A percentile compares a stretch with the other conserved stretches of the same genome.
Conservation (phyloP, 2,888 invertebrate genomes). For the Drosophila colorata region DNA sequence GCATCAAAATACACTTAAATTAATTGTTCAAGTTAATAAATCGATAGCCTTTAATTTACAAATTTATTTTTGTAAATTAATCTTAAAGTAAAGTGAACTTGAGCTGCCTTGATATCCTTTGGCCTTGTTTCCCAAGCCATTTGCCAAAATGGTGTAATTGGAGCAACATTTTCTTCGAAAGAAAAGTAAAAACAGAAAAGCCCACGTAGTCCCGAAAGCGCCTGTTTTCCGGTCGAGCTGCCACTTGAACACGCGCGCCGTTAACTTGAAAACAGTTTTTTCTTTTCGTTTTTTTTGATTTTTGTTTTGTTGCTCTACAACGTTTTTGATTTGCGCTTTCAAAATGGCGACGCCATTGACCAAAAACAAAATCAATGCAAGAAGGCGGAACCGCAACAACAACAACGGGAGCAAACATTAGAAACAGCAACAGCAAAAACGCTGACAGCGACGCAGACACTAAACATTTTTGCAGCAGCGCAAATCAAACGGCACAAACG, state of each 20-base stretch:
- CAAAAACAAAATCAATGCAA: slow-evolving; percentile 62
- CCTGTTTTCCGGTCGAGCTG: slow-evolving; percentile 34
- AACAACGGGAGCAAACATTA: slow-evolving; percentile 25
- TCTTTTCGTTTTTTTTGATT: slow-evolving; percentile 20
- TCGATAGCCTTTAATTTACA: no score
- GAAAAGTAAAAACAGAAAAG: slow-evolving; percentile 21
- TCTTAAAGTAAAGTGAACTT: slow-evolving; percentile 16
- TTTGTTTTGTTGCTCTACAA: slow-evolving; percentile 14
- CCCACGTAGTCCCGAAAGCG: slow-evolving; percentile 5
- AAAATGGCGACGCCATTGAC: slow-evolving; percentile 66
- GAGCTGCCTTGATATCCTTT: slow-evolving; percentile 16
- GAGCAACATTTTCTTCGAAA: slow-evolving; percentile 53
- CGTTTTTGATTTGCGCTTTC: slow-evolving; percentile 44
- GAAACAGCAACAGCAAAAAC: slow-evolving; percentile 35
- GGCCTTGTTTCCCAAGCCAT: slow-evolving; percentile 27
- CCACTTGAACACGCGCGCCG: slow-evolving; percentile 64
- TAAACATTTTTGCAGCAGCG: slow-evolving; percentile 52
- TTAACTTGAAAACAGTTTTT: slow-evolving; percentile 31
- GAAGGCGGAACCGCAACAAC: slow-evolving; percentile 23
- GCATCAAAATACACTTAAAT: no score
- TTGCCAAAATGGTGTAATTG: slow-evolving; percentile 38
- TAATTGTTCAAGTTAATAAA: no score
- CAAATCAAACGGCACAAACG: slow-evolving; percentile 55
- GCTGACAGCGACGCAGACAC: slow-evolving; percentile 33
- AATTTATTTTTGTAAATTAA: background rate